A percentile compares a stretch with the other conserved stretches of the same genome.
phyloP scores from a whole-genome alignment of 2,797 vertebrate species.

The Bradypodion ventrale region DNA sequence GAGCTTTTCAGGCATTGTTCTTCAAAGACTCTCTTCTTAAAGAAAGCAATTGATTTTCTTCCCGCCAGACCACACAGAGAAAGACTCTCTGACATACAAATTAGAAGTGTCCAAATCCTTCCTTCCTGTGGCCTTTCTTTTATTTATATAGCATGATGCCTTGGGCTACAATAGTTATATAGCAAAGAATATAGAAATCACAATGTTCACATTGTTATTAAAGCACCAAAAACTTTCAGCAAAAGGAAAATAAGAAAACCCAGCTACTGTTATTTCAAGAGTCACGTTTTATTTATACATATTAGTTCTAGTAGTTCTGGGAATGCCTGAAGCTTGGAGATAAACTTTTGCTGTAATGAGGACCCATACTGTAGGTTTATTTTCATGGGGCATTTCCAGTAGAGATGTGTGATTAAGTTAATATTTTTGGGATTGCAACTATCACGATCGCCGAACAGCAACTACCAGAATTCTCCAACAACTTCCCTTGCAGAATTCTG shows the following conservation, averaged over 20 bases:
- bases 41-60: conserved; percentile 35
- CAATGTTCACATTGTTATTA: conserved; percentile 16
- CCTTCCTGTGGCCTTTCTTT: not conserved
- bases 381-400: too few species aligned
- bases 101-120: conserved; percentile 28
- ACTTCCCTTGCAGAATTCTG: too few species aligned
- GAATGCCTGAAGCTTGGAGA: not conserved
- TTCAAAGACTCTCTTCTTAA: conserved; percentile 36
- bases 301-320: not conserved
- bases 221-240: not conserved
- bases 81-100: conserved; percentile 24
- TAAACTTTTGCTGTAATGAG: not conserved
- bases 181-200: conserved; percentile 17
- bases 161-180: not conserved
- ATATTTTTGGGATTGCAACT: too few species aligned
- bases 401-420: too few species aligned
- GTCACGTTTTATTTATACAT: not conserved
- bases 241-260: not conserved
- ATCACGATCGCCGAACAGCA: too few species aligned
- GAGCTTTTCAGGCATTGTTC: conserved; percentile 28
- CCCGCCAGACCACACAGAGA: not conserved
- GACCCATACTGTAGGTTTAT: too few species aligned
- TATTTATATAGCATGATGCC: conserved; percentile 6
- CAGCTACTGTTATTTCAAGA: not conserved
- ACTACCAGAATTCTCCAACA: too few species aligned